A percentile compares a stretch with the other conserved stretches of the same genome.
Evolutionary conservation across 2,113 vertebrate genomes (phyloP).

Genomic region (Aphyosemion australe): DNA sequence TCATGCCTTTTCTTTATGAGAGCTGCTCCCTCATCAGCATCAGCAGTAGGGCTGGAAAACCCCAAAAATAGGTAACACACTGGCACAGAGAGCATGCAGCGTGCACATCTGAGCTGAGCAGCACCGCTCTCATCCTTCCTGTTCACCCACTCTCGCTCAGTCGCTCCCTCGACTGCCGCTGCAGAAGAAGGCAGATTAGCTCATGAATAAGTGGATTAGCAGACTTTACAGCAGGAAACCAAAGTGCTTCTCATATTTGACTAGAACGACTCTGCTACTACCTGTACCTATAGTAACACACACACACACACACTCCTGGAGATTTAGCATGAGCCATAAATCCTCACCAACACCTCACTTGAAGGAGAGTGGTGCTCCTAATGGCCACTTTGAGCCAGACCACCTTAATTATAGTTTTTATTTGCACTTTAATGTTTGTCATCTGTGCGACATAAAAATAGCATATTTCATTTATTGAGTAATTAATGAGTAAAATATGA

Average conservation of each 20-base stretch:
- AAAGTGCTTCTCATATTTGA: slow-evolving; percentile 84
- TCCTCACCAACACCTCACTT: slow-evolving; percentile 68
- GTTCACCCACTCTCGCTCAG: slow-evolving; percentile 58
- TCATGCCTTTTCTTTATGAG: slow-evolving; percentile 10
- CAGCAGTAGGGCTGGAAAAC: slow-evolving; percentile 43
- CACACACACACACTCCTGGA: slow-evolving; percentile 56
- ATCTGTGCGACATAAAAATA: slow-evolving; percentile 31
- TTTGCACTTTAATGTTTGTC: slow-evolving; percentile 66
- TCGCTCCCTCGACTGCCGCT: slow-evolving; percentile 69
- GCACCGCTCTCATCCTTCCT: slow-evolving; percentile 50
- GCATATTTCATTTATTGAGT: too few relatives aligned
- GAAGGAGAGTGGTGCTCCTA: slow-evolving; percentile 63
- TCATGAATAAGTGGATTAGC: slow-evolving; percentile 85
- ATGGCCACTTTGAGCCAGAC: slow-evolving; percentile 50
- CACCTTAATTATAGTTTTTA: slow-evolving; percentile 59
- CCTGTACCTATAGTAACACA: slow-evolving; percentile 76
- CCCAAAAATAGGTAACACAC: slow-evolving; percentile 50
- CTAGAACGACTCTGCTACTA: slow-evolving; percentile 75
- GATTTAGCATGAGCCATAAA: slow-evolving; percentile 80
- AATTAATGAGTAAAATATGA: too few relatives aligned
- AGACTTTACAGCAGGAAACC: slow-evolving; percentile 82
- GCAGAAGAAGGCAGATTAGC: slow-evolving; percentile 82
- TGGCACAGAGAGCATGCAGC: slow-evolving; percentile 42
- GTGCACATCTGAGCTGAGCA: slow-evolving; percentile 46
- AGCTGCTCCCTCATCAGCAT: slow-evolving; percentile 29